Base-by-base conservation (phyloP, 2,797 vertebrate species). In the Alauda arvensis region DNA sequence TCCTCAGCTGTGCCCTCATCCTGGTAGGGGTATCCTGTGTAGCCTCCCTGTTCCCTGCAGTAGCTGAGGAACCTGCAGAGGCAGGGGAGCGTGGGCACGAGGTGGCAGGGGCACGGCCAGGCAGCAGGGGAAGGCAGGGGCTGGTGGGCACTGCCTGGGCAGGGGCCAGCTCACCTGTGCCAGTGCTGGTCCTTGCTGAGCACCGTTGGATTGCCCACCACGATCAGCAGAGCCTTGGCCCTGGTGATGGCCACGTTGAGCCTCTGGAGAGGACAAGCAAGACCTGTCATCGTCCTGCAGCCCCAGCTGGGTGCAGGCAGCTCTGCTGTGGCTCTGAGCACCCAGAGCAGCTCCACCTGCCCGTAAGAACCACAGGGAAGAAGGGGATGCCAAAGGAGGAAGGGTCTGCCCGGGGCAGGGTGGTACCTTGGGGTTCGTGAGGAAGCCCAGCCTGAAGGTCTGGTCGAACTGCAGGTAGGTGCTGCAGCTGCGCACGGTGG, bases 181-280 rank as follows among this genome's bases (percentile, higher is more conserved):
- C 99, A 99, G 91, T 96, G 94, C 0, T 65, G 46, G 71, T 99
- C 98, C 8, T 96, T 94, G 65, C 87, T 93, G 82, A 99, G 97
- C 90, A 99, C 97, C 3, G 87, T 59, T 0, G 98, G 98, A 95
- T 99, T 99, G 77, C 99, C 99, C 93, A 99, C 97, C 74, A 99
- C 94, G 6, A 99, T 98, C 91, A 99, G 95, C 90, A 99, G 94
- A 59, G 98, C 96, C 95, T 98, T 99, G 82, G 99, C 98, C 94
- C 99, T 97, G 51, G 99, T 99, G 94, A 99, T 89, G 28, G 99
- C 98, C 91, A 99, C 99, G 4, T 99, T 99, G 91, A 99, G 97
- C 93, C 99, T 98, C 99, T 99, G 95, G 33, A 70, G 37, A 46
- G 89, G 91, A 72, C 10, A 37, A 21, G 29, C n/a, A 29, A 6